Evolutionary conservation across 2,797 vertebrate genomes (phyloP).

Genomic region (Pseudochirops cupreus): DNA sequence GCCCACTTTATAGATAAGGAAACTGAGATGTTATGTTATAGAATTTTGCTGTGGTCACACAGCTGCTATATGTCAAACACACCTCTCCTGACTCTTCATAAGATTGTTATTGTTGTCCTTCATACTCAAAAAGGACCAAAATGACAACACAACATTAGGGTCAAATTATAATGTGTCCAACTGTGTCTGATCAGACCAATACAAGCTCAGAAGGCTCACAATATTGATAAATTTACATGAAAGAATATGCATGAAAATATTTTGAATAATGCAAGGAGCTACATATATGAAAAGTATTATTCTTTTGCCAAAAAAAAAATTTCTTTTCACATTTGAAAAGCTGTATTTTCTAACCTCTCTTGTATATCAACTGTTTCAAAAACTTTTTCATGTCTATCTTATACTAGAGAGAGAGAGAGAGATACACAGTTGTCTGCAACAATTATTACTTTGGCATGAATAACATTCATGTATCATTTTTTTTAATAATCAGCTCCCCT

Average conservation of each 20-base stretch:
- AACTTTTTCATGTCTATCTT: not conserved
- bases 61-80: not conserved
- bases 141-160: not conserved
- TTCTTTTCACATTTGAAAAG: not conserved
- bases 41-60: not conserved
- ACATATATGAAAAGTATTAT: not conserved
- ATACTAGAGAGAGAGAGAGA: not conserved
- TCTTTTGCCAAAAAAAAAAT: not conserved
- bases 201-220: not conserved
- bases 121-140: not conserved
- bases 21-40: not conserved
- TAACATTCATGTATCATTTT: not conserved
- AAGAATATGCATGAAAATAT: not conserved
- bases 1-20: not conserved
- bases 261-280: not conserved
- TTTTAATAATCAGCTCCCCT: not conserved
- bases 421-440: not conserved
- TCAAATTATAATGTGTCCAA: too few species aligned
- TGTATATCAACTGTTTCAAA: not conserved
- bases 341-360: not conserved
- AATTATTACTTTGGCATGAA: not conserved
- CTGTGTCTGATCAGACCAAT: too few species aligned
- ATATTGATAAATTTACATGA: not conserved
- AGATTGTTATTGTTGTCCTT: not conserved
- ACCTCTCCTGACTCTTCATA: not conserved